Conservation (phyloP, 2,888 invertebrate species). For the Drosophila borealis region DNA sequence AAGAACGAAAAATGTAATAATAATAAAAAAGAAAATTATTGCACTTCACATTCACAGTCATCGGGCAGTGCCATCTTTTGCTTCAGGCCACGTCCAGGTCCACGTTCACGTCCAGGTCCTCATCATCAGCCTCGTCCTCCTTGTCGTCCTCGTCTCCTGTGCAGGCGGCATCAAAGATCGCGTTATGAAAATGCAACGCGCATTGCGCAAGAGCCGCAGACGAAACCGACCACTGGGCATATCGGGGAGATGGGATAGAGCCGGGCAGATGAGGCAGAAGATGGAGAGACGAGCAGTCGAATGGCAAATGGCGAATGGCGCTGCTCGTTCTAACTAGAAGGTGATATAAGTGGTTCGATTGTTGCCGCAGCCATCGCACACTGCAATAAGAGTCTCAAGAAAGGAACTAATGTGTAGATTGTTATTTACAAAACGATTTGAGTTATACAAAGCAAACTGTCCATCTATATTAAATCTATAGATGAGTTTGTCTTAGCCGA, state of each 20-base stretch:
- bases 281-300: slow-evolving; percentile 29
- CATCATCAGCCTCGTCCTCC: slow-evolving; percentile 16
- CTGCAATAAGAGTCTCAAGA: slow-evolving; percentile 17
- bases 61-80: slow-evolving; percentile 81
- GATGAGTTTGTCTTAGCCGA: too few species aligned
- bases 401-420: neutral
- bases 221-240: slow-evolving; percentile 2
- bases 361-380: slow-evolving; percentile 71
- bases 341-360: slow-evolving; percentile 85
- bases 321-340: slow-evolving; percentile 83
- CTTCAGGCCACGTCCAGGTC: slow-evolving; percentile 48
- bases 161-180: slow-evolving; percentile 49
- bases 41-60: slow-evolving; percentile 80
- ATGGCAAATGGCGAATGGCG: slow-evolving; percentile 33
- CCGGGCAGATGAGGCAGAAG: slow-evolving; percentile 1
- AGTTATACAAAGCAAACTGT: too few species aligned
- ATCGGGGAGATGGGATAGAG: neutral
- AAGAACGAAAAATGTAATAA: slow-evolving; percentile 72
- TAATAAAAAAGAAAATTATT: slow-evolving; percentile 80
- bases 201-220: slow-evolving; percentile 56
- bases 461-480: too few species aligned
- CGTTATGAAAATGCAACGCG: slow-evolving; percentile 74
- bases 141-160: slow-evolving; percentile 16
- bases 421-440: too few species aligned
- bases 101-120: slow-evolving; percentile 19